Conservation (phyloP, 2,113 vertebrate genomes). For the Tupaia tana region DNA sequence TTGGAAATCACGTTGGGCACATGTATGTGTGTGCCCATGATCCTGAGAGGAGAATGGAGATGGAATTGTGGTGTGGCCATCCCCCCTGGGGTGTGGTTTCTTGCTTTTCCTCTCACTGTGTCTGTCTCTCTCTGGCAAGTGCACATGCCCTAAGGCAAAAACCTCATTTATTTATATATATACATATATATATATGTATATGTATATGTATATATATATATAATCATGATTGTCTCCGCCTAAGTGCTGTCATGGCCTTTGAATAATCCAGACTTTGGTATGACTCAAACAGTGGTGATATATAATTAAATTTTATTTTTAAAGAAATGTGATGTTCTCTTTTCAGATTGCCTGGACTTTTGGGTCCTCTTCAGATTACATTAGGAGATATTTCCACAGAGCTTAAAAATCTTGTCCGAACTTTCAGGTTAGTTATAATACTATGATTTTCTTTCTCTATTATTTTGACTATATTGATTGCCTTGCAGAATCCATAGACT, state of each 20-base stretch:
- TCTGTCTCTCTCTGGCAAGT: too few species aligned
- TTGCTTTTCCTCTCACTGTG: too few species aligned
- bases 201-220: too few species aligned
- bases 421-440: conserved; percentile 91
- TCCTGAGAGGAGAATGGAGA: too few species aligned
- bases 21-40: too few species aligned
- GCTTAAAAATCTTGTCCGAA: conserved; percentile 93
- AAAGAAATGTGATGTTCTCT: conserved; percentile 57
- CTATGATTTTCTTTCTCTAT: conserved; percentile 15
- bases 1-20: too few species aligned
- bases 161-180: too few species aligned
- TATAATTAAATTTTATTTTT: conserved; percentile 42
- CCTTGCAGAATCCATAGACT: not conserved
- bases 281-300: not conserved
- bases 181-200: too few species aligned
- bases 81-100: too few species aligned
- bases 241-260: not conserved
- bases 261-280: conserved; percentile 21
- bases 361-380: conserved; percentile 90
- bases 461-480: conserved; percentile 28
- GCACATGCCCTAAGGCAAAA: too few species aligned
- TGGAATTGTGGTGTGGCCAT: too few species aligned
- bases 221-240: not conserved
- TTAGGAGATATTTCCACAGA: conserved; percentile 90
- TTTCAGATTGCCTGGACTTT: conserved; percentile 90